phyloP scores from a whole-genome alignment of 2,113 vertebrate species.

The Corynorhinus townsendii region DNA sequence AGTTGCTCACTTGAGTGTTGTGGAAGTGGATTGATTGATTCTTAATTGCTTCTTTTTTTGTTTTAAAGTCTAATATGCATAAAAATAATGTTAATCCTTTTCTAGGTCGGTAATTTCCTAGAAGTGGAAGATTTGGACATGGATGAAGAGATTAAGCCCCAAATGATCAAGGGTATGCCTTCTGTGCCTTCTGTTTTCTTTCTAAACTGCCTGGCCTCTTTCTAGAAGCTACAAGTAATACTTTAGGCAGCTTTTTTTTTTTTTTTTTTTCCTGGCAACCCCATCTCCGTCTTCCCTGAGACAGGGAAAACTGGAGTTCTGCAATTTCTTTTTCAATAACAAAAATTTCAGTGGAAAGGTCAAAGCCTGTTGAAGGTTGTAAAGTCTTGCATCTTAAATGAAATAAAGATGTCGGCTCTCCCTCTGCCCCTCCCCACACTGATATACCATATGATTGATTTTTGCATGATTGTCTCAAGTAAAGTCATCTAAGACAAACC shows the following conservation, averaged over 20 bases:
- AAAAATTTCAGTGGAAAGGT: constrained; percentile 8
- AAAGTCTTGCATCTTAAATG: constrained; percentile 1
- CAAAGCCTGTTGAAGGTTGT: constrained; percentile 5
- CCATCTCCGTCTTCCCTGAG: not conserved
- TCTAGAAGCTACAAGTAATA: not conserved
- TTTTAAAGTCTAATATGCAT: not conserved
- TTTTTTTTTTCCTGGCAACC: not conserved
- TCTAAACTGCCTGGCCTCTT: not conserved
- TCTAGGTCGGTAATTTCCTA: constrained; percentile 76
- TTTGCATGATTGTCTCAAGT: not conserved
- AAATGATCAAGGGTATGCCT: constrained; percentile 66
- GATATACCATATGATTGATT: not conserved
- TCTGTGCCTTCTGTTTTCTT: not conserved
- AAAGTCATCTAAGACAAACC: not conserved
- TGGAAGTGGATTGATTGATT: constrained; percentile 11
- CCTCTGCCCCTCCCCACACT: fast-evolving
- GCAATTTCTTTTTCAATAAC: constrained; percentile 15
- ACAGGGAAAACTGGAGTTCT: not conserved
- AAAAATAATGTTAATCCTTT: constrained; percentile 40
- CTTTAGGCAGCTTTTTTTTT: not conserved
- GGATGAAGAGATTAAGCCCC: constrained; percentile 61
- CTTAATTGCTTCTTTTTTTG: not conserved
- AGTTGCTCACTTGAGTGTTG: not conserved
- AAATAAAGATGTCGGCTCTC: not conserved
- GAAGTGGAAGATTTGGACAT: constrained; percentile 70